Evolutionary conservation across 2,113 vertebrate species (phyloP).

Genomic region (Dicaeum eximium): DNA sequence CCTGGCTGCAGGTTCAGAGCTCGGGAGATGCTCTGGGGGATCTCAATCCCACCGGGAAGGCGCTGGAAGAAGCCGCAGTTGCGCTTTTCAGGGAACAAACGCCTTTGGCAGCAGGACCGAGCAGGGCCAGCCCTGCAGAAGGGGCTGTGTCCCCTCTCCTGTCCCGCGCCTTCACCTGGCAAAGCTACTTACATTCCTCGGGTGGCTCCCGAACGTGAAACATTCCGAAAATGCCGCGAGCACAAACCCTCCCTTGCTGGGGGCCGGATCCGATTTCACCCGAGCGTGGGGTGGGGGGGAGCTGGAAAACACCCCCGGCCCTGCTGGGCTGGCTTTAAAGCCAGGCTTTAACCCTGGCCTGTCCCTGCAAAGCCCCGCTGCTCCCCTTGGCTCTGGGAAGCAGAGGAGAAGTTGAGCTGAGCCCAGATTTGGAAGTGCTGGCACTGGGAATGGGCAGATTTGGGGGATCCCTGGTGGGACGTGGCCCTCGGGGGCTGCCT

Average conservation of each 20-base stretch:
- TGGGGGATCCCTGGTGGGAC: neutral
- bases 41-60: accelerated
- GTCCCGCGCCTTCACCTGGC: too few relatives aligned
- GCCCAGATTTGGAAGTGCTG: accelerated
- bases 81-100: neutral
- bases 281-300: neutral
- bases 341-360: neutral
- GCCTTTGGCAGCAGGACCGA: neutral
- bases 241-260: neutral
- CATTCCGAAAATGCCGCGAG: neutral
- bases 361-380: accelerated
- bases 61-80: accelerated
- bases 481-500: accelerated
- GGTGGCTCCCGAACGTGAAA: neutral
- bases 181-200: too few relatives aligned
- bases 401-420: neutral
- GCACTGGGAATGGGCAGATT: neutral
- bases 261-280: neutral
- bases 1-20: neutral
- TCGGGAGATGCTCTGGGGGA: neutral
- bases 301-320: neutral
- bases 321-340: neutral
- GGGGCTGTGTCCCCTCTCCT: neutral
- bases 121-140: neutral
- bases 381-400: neutral